These are phyloP conservation scores for Stenodema calcarata DNA, from an alignment of 2,888 invertebrate genomes.

Conservation along the genomic window DNA sequence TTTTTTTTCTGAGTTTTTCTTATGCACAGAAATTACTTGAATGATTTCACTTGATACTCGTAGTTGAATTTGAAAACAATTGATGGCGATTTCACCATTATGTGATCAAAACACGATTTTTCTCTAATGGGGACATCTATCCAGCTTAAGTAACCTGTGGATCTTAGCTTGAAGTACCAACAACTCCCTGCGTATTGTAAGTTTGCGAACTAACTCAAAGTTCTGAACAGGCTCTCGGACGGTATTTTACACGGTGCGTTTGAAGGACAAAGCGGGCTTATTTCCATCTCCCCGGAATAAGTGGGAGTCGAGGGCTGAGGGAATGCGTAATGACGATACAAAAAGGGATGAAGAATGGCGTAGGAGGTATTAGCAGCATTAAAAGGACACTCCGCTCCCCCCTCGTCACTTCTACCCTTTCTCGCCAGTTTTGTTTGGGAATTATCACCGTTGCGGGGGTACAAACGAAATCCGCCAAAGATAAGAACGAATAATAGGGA, in stretches of 20 bases:
- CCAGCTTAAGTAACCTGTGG: too few species aligned
- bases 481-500: neutral
- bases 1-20: too few species aligned
- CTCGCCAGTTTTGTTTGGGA: neutral
- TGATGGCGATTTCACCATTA: too few species aligned
- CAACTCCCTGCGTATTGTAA: too few species aligned
- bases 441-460: neutral
- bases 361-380: neutral
- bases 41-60: too few species aligned
- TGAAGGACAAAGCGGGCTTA: neutral
- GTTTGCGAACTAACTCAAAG: too few species aligned
- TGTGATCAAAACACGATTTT: too few species aligned
- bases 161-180: too few species aligned
- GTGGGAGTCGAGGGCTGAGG: neutral
- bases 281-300: neutral
- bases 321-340: neutral
- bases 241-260: neutral
- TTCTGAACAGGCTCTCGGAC: neutral
- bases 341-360: neutral
- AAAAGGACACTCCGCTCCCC: neutral
- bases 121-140: too few species aligned
- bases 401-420: neutral
- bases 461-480: neutral
- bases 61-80: too few species aligned
- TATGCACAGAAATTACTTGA: too few species aligned